Base-by-base conservation (phyloP, 1,140 invertebrate genomes). In the Lepidurus couesii region DNA sequence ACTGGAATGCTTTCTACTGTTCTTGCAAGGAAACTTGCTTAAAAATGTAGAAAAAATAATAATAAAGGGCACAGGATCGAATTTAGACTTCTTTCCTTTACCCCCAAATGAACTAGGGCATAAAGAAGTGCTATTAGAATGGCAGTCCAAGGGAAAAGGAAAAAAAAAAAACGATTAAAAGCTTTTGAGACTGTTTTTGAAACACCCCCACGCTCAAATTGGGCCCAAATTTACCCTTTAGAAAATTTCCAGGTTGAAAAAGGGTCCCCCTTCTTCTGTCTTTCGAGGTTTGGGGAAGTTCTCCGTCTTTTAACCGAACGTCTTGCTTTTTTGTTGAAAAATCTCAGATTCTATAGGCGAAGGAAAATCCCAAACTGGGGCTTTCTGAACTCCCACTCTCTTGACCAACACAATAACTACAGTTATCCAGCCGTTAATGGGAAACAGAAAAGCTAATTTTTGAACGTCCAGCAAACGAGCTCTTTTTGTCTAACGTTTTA, bases 191-290 rank as follows among this genome's bases (percentile, higher is more conserved):
- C 16, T 21, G 53, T 13, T 21, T 65, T 47, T 65, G 53, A 65
- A 16, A 65, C 53, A 65, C 53, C n/a, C 53, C 53, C 53, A 65
- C 53, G 53, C 53, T 65, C 2, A 65, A 65, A 65, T 65, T 13
- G 53, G 21, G 16, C 53, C 53, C 53, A 21, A 65, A 65, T n/a
- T n/a, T 13, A 13, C 53, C 7, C 53, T 65, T 11, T 65, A 65
- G 53, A 65, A 65, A 0, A n/a, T 13, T 13, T 65, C 53, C 21
- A 65, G 21, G 21, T 65, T 11, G 53, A 21, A n/a, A 7, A n/a
- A 21, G 16, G 53, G 21, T 21, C 53, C 53, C 21, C 53, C 21
- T 0, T 65, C 53, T 21, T 65, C 53, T 13, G 53, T 65, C 53
- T 65, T 65, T 21, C 13, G 53, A 65, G 53, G 53, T 65, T 65